phyloP scores from a whole-genome alignment of 2,888 invertebrate genomes.

The Amphipoea lucens region DNA sequence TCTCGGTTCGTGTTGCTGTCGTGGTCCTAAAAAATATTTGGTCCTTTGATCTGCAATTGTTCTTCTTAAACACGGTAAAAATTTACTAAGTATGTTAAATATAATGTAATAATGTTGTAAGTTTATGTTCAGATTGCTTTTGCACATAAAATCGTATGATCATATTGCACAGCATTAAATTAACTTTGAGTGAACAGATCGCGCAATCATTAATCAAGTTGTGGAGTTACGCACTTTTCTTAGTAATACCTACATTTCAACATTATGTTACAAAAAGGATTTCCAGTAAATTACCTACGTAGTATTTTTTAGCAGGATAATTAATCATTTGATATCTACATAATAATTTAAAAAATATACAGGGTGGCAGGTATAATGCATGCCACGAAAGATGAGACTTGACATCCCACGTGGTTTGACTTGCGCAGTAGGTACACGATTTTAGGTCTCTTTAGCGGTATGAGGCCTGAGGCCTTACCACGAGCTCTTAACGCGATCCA shows the following conservation, averaged over 20 bases:
- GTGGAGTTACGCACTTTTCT: slow-evolving; percentile 29
- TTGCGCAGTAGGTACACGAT: no score
- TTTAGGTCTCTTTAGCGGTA: no score
- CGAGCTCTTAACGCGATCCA: no score
- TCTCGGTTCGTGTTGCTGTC: slow-evolving; percentile 35
- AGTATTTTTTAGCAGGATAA: slow-evolving; percentile 16
- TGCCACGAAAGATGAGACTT: no score
- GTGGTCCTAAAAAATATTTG: slow-evolving; percentile 29
- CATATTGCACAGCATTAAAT: slow-evolving; percentile 43
- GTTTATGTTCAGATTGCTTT: slow-evolving; percentile 27
- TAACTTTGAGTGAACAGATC: slow-evolving; percentile 31
- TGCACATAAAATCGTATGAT: slow-evolving; percentile 22
- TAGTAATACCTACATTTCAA: slow-evolving; percentile 26
- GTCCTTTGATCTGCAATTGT: slow-evolving; percentile 22
- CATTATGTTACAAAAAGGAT: slow-evolving; percentile 22
- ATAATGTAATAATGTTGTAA: not conserved
- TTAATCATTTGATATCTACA: not conserved
- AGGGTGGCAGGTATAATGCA: not conserved
- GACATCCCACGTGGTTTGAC: no score
- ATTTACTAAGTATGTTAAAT: not conserved
- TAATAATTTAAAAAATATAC: not conserved
- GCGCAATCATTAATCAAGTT: slow-evolving; percentile 27
- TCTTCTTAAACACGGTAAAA: slow-evolving; percentile 40
- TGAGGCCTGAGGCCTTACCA: no score
- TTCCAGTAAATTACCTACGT: not conserved